Percentiles rank a stretch among this genome's conserved stretches.
Evolutionary conservation across 2,797 vertebrate species (phyloP).

Genomic region (Schizopygopsis malacanthus): DNA sequence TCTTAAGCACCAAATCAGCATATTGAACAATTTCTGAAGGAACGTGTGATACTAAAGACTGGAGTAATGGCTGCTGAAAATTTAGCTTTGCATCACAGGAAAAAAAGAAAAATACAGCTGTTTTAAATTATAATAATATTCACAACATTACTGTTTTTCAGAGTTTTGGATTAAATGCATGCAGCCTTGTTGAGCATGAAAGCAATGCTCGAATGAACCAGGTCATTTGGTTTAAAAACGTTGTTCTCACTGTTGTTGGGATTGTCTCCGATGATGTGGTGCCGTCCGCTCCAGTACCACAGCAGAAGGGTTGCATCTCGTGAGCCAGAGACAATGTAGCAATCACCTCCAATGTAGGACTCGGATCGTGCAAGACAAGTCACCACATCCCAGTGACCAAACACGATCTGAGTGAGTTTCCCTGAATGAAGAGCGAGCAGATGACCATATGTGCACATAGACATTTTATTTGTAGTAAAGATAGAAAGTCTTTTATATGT

Average conservation of each 20-base stretch:
- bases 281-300: constrained; percentile 98
- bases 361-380: constrained; percentile 95
- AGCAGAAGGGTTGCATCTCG: constrained; percentile 94
- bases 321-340: constrained; percentile 97
- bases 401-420: constrained; percentile 97
- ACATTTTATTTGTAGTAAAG: not conserved
- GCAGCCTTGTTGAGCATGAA: not conserved
- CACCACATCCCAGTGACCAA: constrained; percentile 98
- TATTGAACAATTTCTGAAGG: not conserved
- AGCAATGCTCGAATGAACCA: not conserved
- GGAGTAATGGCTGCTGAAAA: not conserved
- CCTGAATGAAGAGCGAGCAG: constrained; percentile 74
- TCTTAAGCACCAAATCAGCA: not conserved
- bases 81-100: not conserved
- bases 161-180: not conserved
- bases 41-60: not conserved
- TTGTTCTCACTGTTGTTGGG: constrained; percentile 94
- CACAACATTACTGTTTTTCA: not conserved
- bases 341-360: constrained; percentile 97
- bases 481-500: not conserved
- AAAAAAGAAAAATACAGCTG: not conserved
- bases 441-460: not conserved
- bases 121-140: not conserved
- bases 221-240: not conserved
- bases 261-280: constrained; percentile 98